Evolutionary conservation across 2,797 vertebrate species (phyloP).

Genomic region (Columba guinea): DNA sequence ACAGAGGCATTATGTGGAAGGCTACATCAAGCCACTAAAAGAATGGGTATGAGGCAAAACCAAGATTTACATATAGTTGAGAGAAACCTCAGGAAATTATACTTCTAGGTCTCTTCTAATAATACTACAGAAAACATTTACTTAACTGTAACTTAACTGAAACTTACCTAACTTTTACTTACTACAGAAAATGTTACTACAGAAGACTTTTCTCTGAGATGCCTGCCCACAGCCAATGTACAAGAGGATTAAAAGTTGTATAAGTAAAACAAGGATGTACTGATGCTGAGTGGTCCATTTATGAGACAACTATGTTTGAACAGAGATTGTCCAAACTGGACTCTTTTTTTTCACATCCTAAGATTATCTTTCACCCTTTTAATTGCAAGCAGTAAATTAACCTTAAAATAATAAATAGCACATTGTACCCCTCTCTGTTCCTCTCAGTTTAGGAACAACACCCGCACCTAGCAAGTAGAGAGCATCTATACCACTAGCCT

Average conservation of each 20-base stretch:
- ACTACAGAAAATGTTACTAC: neutral
- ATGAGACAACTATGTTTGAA: neutral
- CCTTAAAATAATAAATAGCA: neutral
- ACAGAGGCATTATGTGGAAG: neutral
- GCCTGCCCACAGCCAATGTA: neutral
- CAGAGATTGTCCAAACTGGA: neutral
- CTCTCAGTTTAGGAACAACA: neutral
- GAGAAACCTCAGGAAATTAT: neutral
- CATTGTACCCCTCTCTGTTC: neutral
- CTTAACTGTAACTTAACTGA: neutral
- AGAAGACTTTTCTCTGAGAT: neutral
- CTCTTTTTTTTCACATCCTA: neutral
- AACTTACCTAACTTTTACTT: neutral
- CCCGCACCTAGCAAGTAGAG: neutral
- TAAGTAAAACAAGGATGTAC: neutral
- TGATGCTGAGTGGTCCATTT: neutral
- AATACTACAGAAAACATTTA: neutral
- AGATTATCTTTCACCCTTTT: neutral
- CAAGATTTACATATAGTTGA: neutral
- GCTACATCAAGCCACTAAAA: neutral
- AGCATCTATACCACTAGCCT: neutral
- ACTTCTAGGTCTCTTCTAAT: neutral
- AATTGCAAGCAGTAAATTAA: neutral
- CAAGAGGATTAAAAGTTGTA: neutral
- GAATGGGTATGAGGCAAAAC: neutral